These are phyloP conservation scores for Bombus turneri DNA, from an alignment of 1,140 invertebrate genomes.

Conservation along the genomic window DNA sequence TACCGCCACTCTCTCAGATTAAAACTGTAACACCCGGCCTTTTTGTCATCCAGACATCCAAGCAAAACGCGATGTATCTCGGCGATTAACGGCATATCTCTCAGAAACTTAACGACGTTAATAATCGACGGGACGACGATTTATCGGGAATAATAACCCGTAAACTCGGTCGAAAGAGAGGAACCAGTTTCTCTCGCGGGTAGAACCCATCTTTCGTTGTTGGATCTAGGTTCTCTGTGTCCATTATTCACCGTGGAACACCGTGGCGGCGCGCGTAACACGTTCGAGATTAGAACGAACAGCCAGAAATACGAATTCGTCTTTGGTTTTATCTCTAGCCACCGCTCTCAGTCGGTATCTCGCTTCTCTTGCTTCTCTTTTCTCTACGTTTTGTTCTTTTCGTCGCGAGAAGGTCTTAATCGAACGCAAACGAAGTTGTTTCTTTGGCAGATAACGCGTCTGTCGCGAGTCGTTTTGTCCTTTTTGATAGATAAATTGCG, in stretches of 20 bases:
- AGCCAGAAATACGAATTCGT: neutral
- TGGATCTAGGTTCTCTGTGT: neutral
- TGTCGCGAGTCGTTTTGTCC: neutral
- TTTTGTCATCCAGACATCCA: neutral
- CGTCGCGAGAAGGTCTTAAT: conserved; percentile 2
- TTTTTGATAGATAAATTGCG: neutral
- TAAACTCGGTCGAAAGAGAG: conserved; percentile 9
- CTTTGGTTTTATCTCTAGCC: conserved; percentile 24
- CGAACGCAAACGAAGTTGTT: neutral
- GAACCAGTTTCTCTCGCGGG: neutral
- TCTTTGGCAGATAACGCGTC: neutral
- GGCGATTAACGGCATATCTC: conserved; percentile 9
- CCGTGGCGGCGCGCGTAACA: conserved; percentile 1
- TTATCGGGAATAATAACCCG: conserved; percentile 7
- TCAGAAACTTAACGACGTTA: neutral
- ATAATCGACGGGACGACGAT: conserved; percentile 1
- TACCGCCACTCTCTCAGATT: conserved; percentile 8
- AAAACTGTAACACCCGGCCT: conserved; percentile 23
- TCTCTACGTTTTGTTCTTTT: neutral
- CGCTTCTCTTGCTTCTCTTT: neutral
- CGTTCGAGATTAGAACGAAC: conserved; percentile 5
- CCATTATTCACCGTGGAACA: conserved; percentile 25
- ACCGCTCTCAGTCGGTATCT: neutral
- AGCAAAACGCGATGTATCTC: neutral
- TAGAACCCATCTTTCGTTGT: neutral